Percentiles rank a stretch among this genome's conserved stretches.
Conservation (phyloP, 1,140 invertebrate genomes). For the Atta cephalotes region DNA sequence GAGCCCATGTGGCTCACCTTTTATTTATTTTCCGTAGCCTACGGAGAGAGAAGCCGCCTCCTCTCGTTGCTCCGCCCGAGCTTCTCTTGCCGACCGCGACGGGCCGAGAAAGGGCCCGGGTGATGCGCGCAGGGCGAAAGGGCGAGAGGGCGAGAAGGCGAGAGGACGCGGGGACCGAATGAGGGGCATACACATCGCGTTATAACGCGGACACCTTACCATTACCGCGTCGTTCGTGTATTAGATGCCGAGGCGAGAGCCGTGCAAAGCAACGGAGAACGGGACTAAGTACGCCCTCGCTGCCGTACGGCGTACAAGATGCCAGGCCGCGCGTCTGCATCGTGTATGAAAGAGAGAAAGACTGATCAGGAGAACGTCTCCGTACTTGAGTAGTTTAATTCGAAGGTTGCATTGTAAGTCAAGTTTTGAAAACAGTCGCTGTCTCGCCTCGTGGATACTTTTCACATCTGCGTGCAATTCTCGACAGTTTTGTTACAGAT, state of each 20-base stretch:
- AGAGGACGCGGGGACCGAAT: conserved; percentile 23
- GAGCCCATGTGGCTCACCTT: conserved; percentile 63
- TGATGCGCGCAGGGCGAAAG: conserved; percentile 48
- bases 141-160: conserved; percentile 18
- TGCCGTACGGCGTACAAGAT: conserved; percentile 39
- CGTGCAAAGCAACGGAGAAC: conserved; percentile 36
- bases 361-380: conserved; percentile 23
- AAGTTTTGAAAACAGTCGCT: not conserved
- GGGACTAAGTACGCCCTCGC: conserved; percentile 63
- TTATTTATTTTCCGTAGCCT: conserved; percentile 71
- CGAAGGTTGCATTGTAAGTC: conserved; percentile 12
- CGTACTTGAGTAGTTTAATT: conserved; percentile 2
- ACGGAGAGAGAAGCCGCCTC: conserved; percentile 43
- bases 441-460: not conserved
- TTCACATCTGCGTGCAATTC: not conserved
- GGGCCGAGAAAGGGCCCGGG: conserved; percentile 6
- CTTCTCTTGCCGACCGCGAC: not conserved
- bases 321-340: not conserved
- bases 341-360: not conserved
- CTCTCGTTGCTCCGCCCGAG: conserved; percentile 21
- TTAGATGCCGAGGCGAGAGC: conserved; percentile 72
- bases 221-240: conserved; percentile 79
- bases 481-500: not conserved
- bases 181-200: conserved; percentile 71
- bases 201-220: conserved; percentile 79